Evolutionary conservation across 1,140 invertebrate species (phyloP).

Genomic region (Ectropis grisescens): DNA sequence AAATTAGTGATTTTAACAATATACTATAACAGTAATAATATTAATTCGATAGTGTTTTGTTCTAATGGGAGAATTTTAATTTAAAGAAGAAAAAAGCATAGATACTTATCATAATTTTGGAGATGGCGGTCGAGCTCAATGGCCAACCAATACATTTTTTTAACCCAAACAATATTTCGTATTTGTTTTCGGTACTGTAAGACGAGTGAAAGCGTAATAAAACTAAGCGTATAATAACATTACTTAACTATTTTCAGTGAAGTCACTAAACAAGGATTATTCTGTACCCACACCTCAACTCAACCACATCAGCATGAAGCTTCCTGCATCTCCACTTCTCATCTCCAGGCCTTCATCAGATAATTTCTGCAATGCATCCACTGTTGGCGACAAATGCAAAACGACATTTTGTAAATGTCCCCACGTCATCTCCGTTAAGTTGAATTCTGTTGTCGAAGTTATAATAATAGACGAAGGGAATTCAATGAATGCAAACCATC

Average conservation of each 20-base stretch:
- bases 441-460: slow-evolving; percentile 83
- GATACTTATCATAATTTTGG: no score
- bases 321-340: slow-evolving; percentile 82
- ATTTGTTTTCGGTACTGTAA: no score
- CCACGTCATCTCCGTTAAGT: slow-evolving; percentile 79
- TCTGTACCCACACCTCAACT: slow-evolving; percentile 85
- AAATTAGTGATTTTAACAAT: no score
- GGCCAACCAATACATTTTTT: no score
- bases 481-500: slow-evolving; percentile 89
- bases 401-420: slow-evolving; percentile 85
- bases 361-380: slow-evolving; percentile 76
- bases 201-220: no score
- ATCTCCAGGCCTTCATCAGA: slow-evolving; percentile 76
- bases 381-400: slow-evolving; percentile 67
- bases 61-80: no score
- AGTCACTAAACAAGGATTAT: slow-evolving; percentile 37
- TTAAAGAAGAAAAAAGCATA: no score
- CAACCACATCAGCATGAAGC: slow-evolving; percentile 86
- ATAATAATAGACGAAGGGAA: slow-evolving; percentile 88
- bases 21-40: no score
- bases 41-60: no score
- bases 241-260: slow-evolving; percentile 67
- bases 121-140: no score
- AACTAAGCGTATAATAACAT: no score
- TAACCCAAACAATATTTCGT: no score